Percentiles rank a stretch among this genome's conserved stretches.
These are phyloP conservation scores for Pseudopodoces humilis DNA, from an alignment of 2,113 vertebrate genomes.

Conservation along the genomic window DNA sequence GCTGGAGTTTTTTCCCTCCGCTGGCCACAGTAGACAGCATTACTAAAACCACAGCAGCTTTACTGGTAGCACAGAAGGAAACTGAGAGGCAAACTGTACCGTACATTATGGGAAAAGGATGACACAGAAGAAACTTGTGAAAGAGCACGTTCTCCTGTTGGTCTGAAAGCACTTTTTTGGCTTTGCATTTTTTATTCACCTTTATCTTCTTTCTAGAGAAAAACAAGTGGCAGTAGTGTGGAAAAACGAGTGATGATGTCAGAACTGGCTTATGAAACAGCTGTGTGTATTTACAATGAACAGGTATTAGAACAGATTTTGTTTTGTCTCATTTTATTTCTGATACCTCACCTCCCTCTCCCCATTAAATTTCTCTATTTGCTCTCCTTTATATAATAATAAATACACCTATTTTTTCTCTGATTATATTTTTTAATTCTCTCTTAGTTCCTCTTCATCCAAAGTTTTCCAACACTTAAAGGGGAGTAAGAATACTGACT, in stretches of 20 bases:
- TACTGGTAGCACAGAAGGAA: conserved; percentile 62
- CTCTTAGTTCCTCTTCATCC: background rate
- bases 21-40: conserved; percentile 1
- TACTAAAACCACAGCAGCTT: conserved; percentile 6
- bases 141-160: background rate
- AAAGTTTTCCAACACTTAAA: background rate
- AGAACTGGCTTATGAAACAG: background rate
- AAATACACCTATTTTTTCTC: background rate
- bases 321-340: background rate
- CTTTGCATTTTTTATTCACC: background rate
- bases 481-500: background rate
- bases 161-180: background rate
- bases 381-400: background rate
- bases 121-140: background rate
- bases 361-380: background rate
- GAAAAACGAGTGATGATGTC: background rate
- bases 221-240: background rate
- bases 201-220: conserved; percentile 44
- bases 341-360: background rate
- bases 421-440: background rate
- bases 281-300: background rate
- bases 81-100: conserved; percentile 20
- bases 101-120: conserved; percentile 45
- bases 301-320: background rate
- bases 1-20: conserved; percentile 20